A percentile compares a stretch with the other conserved stretches of the same genome.
Conservation (phyloP, 2,797 vertebrate genomes). For the Cirrhinus molitorella region DNA sequence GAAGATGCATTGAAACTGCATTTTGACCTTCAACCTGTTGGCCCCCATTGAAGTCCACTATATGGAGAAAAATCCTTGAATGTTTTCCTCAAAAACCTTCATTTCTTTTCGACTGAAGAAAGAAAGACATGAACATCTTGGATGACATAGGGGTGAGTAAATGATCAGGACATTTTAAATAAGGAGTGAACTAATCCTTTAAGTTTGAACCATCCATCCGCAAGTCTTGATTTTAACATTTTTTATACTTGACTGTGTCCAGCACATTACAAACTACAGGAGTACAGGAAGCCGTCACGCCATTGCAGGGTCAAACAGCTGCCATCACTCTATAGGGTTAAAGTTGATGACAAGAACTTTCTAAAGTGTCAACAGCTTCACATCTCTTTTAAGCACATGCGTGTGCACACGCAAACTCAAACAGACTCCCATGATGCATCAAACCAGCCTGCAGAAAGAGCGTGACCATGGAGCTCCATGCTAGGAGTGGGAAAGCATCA, state of each 20-base stretch:
- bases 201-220: neutral
- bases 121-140: neutral
- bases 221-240: neutral
- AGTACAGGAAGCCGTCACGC: neutral
- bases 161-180: too few relatives aligned
- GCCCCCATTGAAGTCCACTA: too few relatives aligned
- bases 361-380: constrained; percentile 1
- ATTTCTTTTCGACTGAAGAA: neutral
- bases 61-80: too few relatives aligned
- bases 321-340: constrained; percentile 1
- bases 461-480: constrained; percentile 27
- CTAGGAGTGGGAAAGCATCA: constrained; percentile 38
- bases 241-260: neutral
- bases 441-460: constrained; percentile 14
- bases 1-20: too few relatives aligned
- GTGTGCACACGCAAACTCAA: constrained; percentile 29
- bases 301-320: neutral
- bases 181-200: neutral
- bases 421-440: constrained; percentile 37
- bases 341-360: constrained; percentile 7
- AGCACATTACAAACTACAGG: neutral
- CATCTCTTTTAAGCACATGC: constrained; percentile 40
- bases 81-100: too few relatives aligned
- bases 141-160: neutral
- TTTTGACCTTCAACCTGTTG: too few relatives aligned